Evolutionary conservation across 2,797 vertebrate genomes (phyloP).

Genomic region (Octomys mimax): DNA sequence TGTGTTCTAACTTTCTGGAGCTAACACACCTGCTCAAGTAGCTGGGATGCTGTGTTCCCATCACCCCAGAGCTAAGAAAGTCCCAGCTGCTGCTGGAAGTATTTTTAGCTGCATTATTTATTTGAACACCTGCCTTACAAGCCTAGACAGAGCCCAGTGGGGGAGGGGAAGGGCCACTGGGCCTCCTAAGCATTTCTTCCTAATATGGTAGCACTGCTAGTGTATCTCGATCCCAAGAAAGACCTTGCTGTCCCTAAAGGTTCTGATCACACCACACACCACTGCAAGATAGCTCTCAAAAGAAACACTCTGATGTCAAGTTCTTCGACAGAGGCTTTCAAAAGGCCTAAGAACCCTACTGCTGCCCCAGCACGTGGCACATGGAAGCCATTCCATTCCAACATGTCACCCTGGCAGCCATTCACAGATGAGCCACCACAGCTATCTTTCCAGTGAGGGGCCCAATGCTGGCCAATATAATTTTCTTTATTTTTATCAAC

Average conservation of each 20-base stretch:
- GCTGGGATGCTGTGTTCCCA: slow-evolving; percentile 87
- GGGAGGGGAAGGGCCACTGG: neutral
- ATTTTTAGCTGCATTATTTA: slow-evolving; percentile 95
- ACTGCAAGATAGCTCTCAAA: neutral
- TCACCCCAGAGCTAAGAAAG: slow-evolving; percentile 86
- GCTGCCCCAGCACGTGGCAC: rapidly evolving
- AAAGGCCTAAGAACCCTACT: neutral
- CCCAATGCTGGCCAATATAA: neutral
- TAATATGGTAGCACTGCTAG: rapidly evolving
- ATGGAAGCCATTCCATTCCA: no score
- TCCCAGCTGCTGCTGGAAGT: slow-evolving; percentile 93
- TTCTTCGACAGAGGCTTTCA: neutral
- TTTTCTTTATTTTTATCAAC: neutral
- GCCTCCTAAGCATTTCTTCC: slow-evolving; percentile 20
- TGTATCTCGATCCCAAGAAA: neutral
- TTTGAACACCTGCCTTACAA: slow-evolving; percentile 94
- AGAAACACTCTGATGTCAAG: neutral
- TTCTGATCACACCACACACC: neutral
- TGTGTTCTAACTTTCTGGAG: slow-evolving; percentile 53
- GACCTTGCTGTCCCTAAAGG: neutral
- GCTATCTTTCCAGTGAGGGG: neutral
- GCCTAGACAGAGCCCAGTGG: slow-evolving; percentile 81
- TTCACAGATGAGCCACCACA: neutral
- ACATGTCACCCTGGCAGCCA: neutral
- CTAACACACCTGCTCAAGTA: slow-evolving; percentile 91